phyloP scores from a whole-genome alignment of 2,113 vertebrate species.

The Thalassoma bifasciatum region DNA sequence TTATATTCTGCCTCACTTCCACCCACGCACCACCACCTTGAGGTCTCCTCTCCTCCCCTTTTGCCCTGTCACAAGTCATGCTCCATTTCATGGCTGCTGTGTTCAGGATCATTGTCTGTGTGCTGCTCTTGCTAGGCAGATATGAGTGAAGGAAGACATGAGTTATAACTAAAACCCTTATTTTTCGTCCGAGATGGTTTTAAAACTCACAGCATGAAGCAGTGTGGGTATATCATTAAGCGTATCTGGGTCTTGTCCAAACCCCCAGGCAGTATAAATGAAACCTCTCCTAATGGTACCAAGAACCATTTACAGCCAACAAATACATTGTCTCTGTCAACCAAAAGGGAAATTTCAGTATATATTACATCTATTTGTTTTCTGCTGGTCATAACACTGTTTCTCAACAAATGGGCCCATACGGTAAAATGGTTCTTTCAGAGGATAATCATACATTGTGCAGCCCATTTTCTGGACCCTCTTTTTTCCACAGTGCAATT shows the following conservation, averaged over 20 bases:
- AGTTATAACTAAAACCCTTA: conserved; percentile 67
- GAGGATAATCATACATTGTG: conserved; percentile 36
- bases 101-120: conserved; percentile 28
- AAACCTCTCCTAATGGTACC: conserved; percentile 73
- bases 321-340: conserved; percentile 65
- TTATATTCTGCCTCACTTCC: conserved; percentile 41
- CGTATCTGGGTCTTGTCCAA: conserved; percentile 68
- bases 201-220: conserved; percentile 69
- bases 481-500: conserved; percentile 16
- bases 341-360: conserved; percentile 47
- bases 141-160: conserved; percentile 54
- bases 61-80: conserved; percentile 59
- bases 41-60: conserved; percentile 41
- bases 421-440: conserved; percentile 41
- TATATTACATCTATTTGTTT: conserved; percentile 61
- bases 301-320: conserved; percentile 68
- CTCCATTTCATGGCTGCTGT: conserved; percentile 58
- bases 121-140: conserved; percentile 26
- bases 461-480: conserved; percentile 15
- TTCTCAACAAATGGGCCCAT: conserved; percentile 46
- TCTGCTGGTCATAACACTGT: conserved; percentile 54
- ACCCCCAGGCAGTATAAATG: conserved; percentile 70
- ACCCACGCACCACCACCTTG: conserved; percentile 29
- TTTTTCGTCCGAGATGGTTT: conserved; percentile 52
- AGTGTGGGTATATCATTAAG: conserved; percentile 68